phyloP scores from a whole-genome alignment of 2,888 invertebrate species.

The Elysia crispata region DNA sequence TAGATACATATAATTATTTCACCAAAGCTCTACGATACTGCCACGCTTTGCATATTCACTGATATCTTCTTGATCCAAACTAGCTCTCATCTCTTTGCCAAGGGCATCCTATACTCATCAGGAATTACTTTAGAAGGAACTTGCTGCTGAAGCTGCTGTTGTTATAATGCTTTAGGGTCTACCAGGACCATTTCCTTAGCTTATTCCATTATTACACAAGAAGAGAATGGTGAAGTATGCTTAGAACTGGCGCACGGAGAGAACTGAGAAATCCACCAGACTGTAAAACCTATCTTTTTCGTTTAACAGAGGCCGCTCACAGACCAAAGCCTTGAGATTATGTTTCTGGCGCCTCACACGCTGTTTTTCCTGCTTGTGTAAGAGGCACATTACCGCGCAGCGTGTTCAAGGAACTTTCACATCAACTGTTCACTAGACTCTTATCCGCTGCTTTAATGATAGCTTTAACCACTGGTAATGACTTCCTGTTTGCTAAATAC shows the following conservation, averaged over 20 bases:
- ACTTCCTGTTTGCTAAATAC: neutral
- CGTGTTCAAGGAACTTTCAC: constrained; percentile 19
- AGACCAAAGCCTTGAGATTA: neutral
- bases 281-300: neutral
- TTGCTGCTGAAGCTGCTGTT: neutral
- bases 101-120: neutral
- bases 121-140: neutral
- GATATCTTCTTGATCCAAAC: neutral
- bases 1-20: neutral
- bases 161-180: neutral
- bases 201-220: neutral
- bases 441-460: neutral
- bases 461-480: neutral
- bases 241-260: neutral
- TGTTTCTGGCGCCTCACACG: neutral
- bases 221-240: neutral
- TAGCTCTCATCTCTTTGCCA: neutral
- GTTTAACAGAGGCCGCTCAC: neutral
- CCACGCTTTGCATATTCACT: neutral
- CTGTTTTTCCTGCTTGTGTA: neutral
- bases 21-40: neutral
- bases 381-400: constrained; percentile 18
- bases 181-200: neutral
- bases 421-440: neutral
- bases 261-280: neutral